Evolutionary conservation across 2,113 vertebrate species (phyloP), one percentile per base, ranked within the genome.

Genomic region (Gymnorhina tibicen): DNA sequence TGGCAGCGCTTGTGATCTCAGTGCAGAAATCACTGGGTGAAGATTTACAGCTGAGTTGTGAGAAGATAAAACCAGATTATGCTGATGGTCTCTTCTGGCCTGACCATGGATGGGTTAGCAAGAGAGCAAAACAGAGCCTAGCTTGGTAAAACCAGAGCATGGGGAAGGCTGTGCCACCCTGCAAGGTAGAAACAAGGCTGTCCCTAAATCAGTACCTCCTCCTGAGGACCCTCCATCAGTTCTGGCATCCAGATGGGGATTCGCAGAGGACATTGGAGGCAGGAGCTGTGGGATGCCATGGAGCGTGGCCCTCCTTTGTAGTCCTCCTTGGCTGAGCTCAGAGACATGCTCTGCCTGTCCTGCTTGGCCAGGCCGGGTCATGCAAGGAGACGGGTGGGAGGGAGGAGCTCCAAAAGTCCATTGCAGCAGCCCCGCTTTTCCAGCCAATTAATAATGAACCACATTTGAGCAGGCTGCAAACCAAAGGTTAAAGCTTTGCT

Each of bases 341-440:
- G 63, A 63, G 39, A 35, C 0, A 1, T 8, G 49, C 44, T 76
- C 44, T 68, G 53, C 59, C 39, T 14, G 2, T 73, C 87, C 64
- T 8, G 5, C 59, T 59, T 3, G 3, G 27, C 63, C 19, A 16
- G 32, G 39, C 35, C 0, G 0, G 77, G 58, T 44, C 2, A 3
- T 32, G 35, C 53, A 73, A 72, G 62, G 70, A 82, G 44, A 70
- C 0, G 1, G 32, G 86, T 3, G 14, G 41, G 21, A 83, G 13
- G 30, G 46, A 59, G 35, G 27, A 49, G 13, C 22, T 88, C 41
- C 16, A 3, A 41, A 80, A 80, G 22, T 41, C 85, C 5, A 1
- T 50, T 52, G 30, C 2, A 3, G 26, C 52, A 52, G 35, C 58
- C 27, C 21, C 0, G 0, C 58, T 96, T 95, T 86, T 84, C 59